Percentiles rank a stretch among this genome's conserved stretches.
phyloP scores from a whole-genome alignment of 2,888 invertebrate species.

The Nemoura dubitans region DNA sequence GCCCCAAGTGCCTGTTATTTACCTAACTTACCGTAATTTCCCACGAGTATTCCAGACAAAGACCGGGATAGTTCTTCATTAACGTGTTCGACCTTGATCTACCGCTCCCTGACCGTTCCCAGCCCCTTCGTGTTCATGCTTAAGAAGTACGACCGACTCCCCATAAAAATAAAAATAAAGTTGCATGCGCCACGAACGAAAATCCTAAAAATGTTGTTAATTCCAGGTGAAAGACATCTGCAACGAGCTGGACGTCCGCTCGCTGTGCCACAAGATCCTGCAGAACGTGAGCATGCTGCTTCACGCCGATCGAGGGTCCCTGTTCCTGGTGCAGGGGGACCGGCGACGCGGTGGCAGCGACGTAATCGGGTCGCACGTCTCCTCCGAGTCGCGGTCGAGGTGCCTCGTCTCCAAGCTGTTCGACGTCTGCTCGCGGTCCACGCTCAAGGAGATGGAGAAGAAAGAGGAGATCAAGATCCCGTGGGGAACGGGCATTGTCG shows the following conservation, averaged over 20 bases:
- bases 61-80: no score
- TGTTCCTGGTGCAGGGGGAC: constrained; percentile 88
- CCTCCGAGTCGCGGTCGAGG: constrained; percentile 60
- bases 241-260: constrained; percentile 93
- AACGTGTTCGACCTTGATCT: no score
- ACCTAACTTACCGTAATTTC: no score
- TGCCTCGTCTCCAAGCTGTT: constrained; percentile 93
- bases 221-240: constrained; percentile 90
- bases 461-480: constrained; percentile 92
- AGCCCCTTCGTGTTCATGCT: no score
- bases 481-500: constrained; percentile 95
- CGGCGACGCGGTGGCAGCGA: constrained; percentile 57
- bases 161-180: no score
- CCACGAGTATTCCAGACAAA: no score
- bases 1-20: no score
- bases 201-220: no score
- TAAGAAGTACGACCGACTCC: no score
- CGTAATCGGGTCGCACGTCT: neutral
- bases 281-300: constrained; percentile 93
- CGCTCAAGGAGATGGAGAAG: constrained; percentile 90
- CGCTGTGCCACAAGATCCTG: constrained; percentile 93
- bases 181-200: no score
- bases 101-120: no score
- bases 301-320: constrained; percentile 90
- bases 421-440: constrained; percentile 93